These are phyloP conservation scores for Muricea muricata DNA, from an alignment of 92 coral and sea anemone genomes.

Conservation along the genomic window DNA sequence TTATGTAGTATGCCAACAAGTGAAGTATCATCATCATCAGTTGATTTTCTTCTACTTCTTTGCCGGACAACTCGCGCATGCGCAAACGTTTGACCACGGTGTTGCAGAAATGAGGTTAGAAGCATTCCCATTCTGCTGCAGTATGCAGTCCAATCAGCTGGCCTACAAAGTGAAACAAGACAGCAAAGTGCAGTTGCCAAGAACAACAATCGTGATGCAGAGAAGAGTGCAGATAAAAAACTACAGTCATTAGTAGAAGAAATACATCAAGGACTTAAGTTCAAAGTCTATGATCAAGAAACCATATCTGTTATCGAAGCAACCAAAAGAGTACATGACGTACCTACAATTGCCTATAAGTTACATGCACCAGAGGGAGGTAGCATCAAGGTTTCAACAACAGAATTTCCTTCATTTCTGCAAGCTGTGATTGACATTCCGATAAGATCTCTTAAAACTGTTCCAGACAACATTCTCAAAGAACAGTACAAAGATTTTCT, in stretches of 20 bases:
- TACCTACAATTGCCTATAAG: background rate
- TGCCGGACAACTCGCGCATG: too few relatives aligned
- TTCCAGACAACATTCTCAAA: background rate
- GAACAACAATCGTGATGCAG: background rate
- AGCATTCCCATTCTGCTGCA: too few relatives aligned
- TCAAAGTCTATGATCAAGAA: background rate
- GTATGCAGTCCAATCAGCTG: too few relatives aligned
- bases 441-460: background rate
- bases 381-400: slow-evolving; percentile 1
- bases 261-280: background rate
- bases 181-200: background rate
- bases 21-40: too few relatives aligned
- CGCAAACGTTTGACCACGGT: too few relatives aligned
- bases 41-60: too few relatives aligned
- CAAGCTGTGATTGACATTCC: background rate
- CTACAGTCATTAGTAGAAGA: background rate
- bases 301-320: background rate
- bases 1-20: too few relatives aligned
- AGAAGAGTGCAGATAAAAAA: background rate
- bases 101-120: too few relatives aligned
- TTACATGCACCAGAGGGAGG: background rate
- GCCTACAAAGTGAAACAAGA: background rate
- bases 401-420: background rate
- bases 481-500: background rate
- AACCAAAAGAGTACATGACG: background rate